Conservation (phyloP, 2,888 invertebrate species). For the Hofmannophila pseudospretella region DNA sequence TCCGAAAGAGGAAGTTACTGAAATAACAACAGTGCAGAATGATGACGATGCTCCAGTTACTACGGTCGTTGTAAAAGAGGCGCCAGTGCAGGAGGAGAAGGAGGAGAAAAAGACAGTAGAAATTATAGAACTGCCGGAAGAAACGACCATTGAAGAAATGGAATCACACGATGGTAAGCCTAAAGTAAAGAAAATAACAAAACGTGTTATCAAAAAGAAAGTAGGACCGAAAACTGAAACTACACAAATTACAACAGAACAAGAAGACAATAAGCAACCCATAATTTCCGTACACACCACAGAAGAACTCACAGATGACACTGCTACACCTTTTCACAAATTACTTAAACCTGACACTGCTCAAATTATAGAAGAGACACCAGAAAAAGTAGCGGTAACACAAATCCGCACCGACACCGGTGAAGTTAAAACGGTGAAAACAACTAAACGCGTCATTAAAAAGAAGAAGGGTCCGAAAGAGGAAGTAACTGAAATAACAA, state of each 20-base stretch:
- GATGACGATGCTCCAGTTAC: constrained; percentile 19
- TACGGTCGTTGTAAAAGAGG: constrained; percentile 15
- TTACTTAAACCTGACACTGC: constrained; percentile 12
- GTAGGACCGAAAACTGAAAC: constrained; percentile 30
- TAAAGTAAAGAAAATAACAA: constrained; percentile 26
- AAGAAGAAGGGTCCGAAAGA: constrained; percentile 26
- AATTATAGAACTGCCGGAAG: constrained; percentile 41
- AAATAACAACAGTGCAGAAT: constrained; percentile 19
- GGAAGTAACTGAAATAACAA: constrained; percentile 19
- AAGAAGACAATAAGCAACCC: constrained; percentile 20
- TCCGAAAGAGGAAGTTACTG: constrained; percentile 24
- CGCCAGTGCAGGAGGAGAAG: constrained; percentile 18
- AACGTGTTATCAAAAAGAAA: constrained; percentile 29
- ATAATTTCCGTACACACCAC: constrained; percentile 9
- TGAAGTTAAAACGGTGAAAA: constrained; percentile 34
- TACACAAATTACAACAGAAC: constrained; percentile 21
- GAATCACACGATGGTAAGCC: constrained; percentile 30
- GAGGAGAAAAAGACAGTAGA: constrained; percentile 11
- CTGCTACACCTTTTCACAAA: constrained; percentile 14
- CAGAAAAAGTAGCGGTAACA: constrained; percentile 19
- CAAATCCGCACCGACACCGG: constrained; percentile 24
- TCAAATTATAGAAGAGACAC: constrained; percentile 16
- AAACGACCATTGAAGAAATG: constrained; percentile 27
- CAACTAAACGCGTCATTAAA: constrained; percentile 22
- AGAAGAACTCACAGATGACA: constrained; percentile 14